phyloP scores from a whole-genome alignment of 2,888 invertebrate genomes.

The Drosophila limbata region DNA sequence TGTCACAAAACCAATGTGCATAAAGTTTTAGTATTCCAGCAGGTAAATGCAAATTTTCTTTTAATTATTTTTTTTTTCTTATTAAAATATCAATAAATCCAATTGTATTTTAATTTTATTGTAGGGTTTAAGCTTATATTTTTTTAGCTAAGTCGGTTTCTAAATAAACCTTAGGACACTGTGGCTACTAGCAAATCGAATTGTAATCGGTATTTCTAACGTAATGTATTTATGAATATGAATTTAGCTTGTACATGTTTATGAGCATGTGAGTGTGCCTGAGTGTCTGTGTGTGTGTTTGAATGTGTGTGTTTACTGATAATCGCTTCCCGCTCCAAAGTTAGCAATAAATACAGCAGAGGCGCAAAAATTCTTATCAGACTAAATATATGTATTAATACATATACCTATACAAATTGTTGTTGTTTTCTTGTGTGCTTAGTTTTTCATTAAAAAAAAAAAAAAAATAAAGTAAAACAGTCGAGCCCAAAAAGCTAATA shows the following conservation, averaged over 20 bases:
- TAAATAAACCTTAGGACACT: constrained; percentile 42
- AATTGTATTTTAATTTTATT: not conserved
- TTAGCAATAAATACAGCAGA: constrained; percentile 20
- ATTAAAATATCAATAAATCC: not conserved
- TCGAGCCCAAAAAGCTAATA: constrained; percentile 27
- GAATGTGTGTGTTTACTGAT: constrained; percentile 31
- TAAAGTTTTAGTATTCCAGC: not conserved
- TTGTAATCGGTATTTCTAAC: constrained; percentile 65
- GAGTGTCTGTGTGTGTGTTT: constrained; percentile 11
- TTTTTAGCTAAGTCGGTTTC: not conserved
- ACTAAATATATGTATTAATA: constrained; percentile 11
- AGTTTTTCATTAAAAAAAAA: not conserved
- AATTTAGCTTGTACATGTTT: constrained; percentile 15
- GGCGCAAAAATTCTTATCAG: constrained; percentile 53
- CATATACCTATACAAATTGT: not conserved
- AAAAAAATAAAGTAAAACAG: not conserved
- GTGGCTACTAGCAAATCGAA: constrained; percentile 60
- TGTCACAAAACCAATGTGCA: constrained; percentile 3
- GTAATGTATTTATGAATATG: constrained; percentile 65
- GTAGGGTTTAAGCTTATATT: too few species aligned
- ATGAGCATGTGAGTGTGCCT: not conserved
- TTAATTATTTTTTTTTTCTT: not conserved
- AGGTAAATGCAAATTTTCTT: not conserved
- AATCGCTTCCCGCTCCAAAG: constrained; percentile 24
- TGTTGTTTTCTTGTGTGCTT: not conserved